Conservation (phyloP, 2,113 vertebrate species). For the Spea bombifrons region DNA sequence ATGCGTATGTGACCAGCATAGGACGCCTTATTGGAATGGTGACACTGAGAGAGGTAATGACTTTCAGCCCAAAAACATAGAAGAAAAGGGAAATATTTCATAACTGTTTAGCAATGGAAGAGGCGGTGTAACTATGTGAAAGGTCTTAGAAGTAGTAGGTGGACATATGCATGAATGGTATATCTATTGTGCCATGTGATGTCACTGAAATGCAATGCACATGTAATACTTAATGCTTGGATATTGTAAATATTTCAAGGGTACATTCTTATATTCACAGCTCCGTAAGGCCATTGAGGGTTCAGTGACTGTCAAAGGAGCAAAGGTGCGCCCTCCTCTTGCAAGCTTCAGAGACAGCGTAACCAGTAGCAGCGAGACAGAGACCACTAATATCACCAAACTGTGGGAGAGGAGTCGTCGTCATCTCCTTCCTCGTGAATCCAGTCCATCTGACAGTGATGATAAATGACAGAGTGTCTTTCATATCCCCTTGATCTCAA, state of each 20-base stretch:
- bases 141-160: no score
- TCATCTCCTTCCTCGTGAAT: conserved; percentile 78
- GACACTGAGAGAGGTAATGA: conserved; percentile 88
- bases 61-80: not conserved
- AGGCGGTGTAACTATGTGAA: no score
- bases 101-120: no score
- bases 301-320: conserved; percentile 87
- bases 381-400: conserved; percentile 88
- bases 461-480: conserved; percentile 77
- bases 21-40: conserved; percentile 93
- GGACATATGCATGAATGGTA: no score
- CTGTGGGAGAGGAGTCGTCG: conserved; percentile 88
- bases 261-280: conserved; percentile 56
- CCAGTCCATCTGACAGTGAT: conserved; percentile 73
- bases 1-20: conserved; percentile 94
- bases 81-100: not conserved
- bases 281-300: conserved; percentile 96
- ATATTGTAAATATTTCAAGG: not conserved
- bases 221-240: no score
- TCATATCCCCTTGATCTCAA: conserved; percentile 76
- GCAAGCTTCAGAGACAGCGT: conserved; percentile 93
- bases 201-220: no score
- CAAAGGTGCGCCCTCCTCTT: conserved; percentile 88
- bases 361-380: conserved; percentile 84
- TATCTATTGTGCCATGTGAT: no score